These are phyloP conservation scores for Takifugu ocellatus DNA, from an alignment of 2,797 vertebrate genomes.

Conservation along the genomic window DNA sequence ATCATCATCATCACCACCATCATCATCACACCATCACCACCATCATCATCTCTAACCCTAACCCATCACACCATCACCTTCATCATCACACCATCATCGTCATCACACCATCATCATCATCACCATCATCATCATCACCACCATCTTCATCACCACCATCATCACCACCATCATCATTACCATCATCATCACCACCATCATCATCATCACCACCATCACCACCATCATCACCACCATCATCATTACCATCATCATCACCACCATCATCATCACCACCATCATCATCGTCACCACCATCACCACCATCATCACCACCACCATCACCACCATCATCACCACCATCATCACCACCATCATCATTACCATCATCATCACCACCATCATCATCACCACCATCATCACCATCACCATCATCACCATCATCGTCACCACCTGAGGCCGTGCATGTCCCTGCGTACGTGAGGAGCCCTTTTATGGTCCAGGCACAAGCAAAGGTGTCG, in stretches of 20 bases:
- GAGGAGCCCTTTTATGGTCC: constrained; percentile 64
- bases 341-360: not conserved
- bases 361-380: not conserved
- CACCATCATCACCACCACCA: not conserved
- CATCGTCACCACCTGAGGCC: constrained; percentile 43
- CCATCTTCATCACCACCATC: too few relatives aligned
- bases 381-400: not conserved
- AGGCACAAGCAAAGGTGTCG: constrained; percentile 34
- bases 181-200: too few relatives aligned
- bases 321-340: not conserved
- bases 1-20: constrained; percentile 12
- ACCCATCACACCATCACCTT: too few relatives aligned
- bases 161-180: too few relatives aligned
- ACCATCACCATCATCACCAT: not conserved
- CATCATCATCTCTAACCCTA: too few relatives aligned
- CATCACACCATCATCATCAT: not conserved
- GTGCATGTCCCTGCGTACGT: constrained; percentile 47
- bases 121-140: too few relatives aligned
- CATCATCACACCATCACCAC: constrained; percentile 29
- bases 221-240: constrained; percentile 28
- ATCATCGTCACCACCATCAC: not conserved
- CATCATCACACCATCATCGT: not conserved
- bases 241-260: constrained; percentile 4
- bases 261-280: too few relatives aligned
- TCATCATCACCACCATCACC: constrained; percentile 14